phyloP scores from a whole-genome alignment of 2,797 vertebrate genomes.

The Clarias laeviceps region DNA sequence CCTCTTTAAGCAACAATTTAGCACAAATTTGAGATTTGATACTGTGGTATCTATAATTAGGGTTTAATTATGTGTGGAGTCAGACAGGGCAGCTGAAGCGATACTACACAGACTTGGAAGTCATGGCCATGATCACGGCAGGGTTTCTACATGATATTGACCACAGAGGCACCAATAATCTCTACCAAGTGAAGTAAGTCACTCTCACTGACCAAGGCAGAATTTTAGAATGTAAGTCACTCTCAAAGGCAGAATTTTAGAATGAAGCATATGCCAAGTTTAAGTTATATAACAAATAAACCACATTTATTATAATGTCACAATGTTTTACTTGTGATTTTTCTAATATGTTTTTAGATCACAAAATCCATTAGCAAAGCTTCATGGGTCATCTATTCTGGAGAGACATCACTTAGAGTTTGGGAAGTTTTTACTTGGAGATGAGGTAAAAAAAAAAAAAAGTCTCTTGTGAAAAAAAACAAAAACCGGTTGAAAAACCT shows the following conservation, averaged over 20 bases:
- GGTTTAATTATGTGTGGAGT: constrained; percentile 32
- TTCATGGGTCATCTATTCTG: constrained; percentile 81
- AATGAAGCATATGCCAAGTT: neutral
- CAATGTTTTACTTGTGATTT: neutral
- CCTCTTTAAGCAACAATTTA: neutral
- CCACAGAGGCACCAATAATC: constrained; percentile 83
- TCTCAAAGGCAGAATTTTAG: neutral
- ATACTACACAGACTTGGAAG: constrained; percentile 83
- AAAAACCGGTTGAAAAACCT: neutral
- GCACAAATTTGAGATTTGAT: neutral
- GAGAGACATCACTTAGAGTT: constrained; percentile 83
- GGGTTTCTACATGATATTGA: constrained; percentile 84
- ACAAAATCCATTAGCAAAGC: constrained; percentile 79
- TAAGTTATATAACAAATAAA: neutral
- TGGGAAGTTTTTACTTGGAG: constrained; percentile 78
- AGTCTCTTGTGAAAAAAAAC: neutral
- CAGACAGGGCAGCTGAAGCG: constrained; percentile 81
- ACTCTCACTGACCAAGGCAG: neutral
- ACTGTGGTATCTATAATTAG: constrained; percentile 6
- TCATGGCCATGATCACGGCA: constrained; percentile 84
- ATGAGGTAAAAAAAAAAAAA: constrained; percentile 70
- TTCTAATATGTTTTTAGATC: constrained; percentile 67
- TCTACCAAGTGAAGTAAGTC: constrained; percentile 85
- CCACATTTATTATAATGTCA: neutral
- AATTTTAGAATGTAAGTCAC: constrained; percentile 62